Evolutionary conservation across 2,888 invertebrate species (phyloP).

Genomic region (Deilephila porcellus): DNA sequence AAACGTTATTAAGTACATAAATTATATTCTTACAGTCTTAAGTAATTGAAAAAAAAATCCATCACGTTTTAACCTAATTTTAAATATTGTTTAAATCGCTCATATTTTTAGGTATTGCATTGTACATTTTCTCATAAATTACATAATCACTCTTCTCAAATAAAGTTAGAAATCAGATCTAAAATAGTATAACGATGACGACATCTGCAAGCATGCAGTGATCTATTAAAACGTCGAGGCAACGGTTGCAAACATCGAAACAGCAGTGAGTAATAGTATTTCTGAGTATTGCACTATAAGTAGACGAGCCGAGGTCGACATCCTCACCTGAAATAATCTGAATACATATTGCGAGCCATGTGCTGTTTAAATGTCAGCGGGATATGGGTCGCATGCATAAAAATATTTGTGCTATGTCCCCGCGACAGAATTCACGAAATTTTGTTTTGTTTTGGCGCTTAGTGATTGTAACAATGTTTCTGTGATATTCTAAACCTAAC

Average conservation of each 20-base stretch:
- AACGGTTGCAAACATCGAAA: conserved; percentile 5
- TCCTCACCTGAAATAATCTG: conserved; percentile 55
- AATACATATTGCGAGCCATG: conserved; percentile 50
- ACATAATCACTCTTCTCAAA: too few relatives aligned
- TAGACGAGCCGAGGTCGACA: conserved; percentile 39
- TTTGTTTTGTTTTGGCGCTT: too few relatives aligned
- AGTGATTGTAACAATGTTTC: too few relatives aligned
- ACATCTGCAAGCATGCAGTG: neutral
- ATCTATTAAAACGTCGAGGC: neutral
- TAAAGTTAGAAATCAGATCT: too few relatives aligned
- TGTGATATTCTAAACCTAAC: too few relatives aligned
- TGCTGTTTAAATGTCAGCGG: conserved; percentile 53
- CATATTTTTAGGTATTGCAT: too few relatives aligned
- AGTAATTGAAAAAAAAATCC: too few relatives aligned
- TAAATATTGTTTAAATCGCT: too few relatives aligned
- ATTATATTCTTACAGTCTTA: too few relatives aligned
- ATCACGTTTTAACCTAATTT: too few relatives aligned
- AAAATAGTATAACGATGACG: neutral
- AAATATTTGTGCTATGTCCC: conserved; percentile 39
- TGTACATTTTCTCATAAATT: too few relatives aligned
- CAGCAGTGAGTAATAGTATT: conserved; percentile 19
- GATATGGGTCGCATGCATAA: conserved; percentile 53
- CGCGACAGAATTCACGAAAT: neutral
- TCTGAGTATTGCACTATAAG: conserved; percentile 27
- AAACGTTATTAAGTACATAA: too few relatives aligned